phyloP scores from a whole-genome alignment of 2,797 vertebrate species.

The Manis crassicaudata region DNA sequence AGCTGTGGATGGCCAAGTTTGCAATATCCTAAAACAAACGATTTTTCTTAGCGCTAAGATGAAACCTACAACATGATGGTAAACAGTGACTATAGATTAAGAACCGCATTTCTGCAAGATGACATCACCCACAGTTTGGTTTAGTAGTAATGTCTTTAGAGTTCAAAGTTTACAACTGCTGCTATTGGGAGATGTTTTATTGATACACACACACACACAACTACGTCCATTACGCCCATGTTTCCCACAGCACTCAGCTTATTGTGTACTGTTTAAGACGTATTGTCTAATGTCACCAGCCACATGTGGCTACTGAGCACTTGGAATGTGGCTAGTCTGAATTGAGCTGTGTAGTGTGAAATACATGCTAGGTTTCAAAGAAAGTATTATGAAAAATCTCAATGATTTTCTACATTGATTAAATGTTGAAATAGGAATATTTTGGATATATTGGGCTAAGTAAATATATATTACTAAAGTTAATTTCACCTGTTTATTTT shows the following conservation, averaged over 20 bases:
- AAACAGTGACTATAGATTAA: background rate
- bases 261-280: background rate
- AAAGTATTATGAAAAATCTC: background rate
- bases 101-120: background rate
- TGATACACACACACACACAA: background rate
- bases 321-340: background rate
- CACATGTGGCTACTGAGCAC: background rate
- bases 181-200: background rate
- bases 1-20: background rate
- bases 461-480: background rate
- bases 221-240: too few relatives aligned
- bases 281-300: background rate
- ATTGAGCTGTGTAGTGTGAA: background rate
- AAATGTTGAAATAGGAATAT: background rate
- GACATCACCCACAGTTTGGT: background rate
- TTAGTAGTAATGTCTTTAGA: background rate
- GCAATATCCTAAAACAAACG: background rate
- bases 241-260: background rate
- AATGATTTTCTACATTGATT: background rate
- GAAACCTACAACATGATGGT: background rate
- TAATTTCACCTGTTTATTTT: background rate
- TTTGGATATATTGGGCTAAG: background rate
- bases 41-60: background rate
- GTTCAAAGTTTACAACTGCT: slow-evolving; percentile 11
- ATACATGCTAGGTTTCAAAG: slow-evolving; percentile 13